Base-by-base conservation (phyloP, 2,888 invertebrate genomes). In the Argyra leucocephala region DNA sequence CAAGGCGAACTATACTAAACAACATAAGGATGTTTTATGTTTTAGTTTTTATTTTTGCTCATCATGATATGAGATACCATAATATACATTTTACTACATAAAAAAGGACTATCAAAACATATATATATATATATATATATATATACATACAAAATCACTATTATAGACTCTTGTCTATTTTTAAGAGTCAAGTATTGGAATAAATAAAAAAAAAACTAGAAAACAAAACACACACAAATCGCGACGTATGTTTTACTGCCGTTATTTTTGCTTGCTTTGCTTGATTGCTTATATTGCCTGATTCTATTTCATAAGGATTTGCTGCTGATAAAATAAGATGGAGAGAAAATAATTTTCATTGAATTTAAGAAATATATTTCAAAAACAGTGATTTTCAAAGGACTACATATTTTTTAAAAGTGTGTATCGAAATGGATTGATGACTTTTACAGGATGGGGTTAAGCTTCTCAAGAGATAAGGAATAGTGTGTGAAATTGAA, bases 211-310 rank as follows among this genome's bases (percentile, higher is more conserved):
- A 63, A 12, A 60, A 65, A 65, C 23, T 60, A 60, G 61, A 65
- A 63, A 62, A 63, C 60, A 60, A 65, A 65, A 63, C 65, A 65
- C 65, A 62, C 65, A 65, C 65, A 65, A 65, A 65, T 65, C 65
- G 65, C 65, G 65, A 65, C 65, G 65, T 65, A 63, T 65, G 65
- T 66, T 66, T 63, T 63, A 63, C 62, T 65, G n/a, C 24, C 48
- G 10, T 59, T 15, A 22, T 48, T 48, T 48, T 48, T 48, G 2
- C 26, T 61, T 26, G 62, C 65, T 23, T 60, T 21, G 21, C 62
- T 59, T 59, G 65, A 23, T 36, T 63, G 59, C 64, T 64, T 61
- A 21, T 26, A 22, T 15, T 26, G 57, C 63, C 15, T n/a, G 63
- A 10, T 57, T 22, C 31, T n/a, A 2, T 31, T 31, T 31, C 31